Conservation (phyloP, 1,140 invertebrate species). For the Teleogryllus occipitalis region DNA sequence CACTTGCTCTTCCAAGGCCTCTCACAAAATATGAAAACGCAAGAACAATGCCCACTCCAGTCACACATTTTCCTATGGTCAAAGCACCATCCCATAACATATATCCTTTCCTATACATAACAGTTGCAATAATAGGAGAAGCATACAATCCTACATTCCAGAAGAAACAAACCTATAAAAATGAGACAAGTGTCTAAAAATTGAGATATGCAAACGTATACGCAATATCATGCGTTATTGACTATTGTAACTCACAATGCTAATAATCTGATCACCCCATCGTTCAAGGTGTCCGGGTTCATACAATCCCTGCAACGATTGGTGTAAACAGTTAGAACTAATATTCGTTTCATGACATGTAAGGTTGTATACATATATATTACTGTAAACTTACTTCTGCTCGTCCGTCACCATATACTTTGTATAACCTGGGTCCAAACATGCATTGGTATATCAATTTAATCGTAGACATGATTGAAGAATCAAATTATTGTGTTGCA, state of each 20-base stretch:
- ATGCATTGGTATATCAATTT: slow-evolving; percentile 37
- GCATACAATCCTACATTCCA: slow-evolving; percentile 65
- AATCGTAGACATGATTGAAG: slow-evolving; percentile 1
- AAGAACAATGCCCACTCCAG: slow-evolving; percentile 55
- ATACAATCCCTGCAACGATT: slow-evolving; percentile 49
- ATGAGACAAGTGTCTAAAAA: slow-evolving; percentile 15
- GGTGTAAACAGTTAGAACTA: slow-evolving; percentile 22
- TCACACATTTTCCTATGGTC: slow-evolving; percentile 49
- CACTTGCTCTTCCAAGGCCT: slow-evolving; percentile 61
- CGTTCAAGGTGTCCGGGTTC: slow-evolving; percentile 54
- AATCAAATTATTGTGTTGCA: too few relatives aligned
- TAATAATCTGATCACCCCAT: slow-evolving; percentile 62
- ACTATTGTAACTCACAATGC: slow-evolving; percentile 44
- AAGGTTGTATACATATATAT: too few relatives aligned
- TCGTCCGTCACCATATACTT: slow-evolving; percentile 47
- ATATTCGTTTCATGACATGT: slow-evolving; percentile 9
- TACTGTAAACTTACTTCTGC: slow-evolving; percentile 35
- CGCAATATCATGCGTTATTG: slow-evolving; percentile 22
- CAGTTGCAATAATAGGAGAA: slow-evolving; percentile 64
- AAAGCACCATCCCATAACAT: slow-evolving; percentile 49
- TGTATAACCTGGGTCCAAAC: slow-evolving; percentile 54
- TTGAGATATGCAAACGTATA: slow-evolving; percentile 11
- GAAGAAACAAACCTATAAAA: slow-evolving; percentile 47
- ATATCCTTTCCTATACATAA: slow-evolving; percentile 61
- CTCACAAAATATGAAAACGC: slow-evolving; percentile 55